Evolutionary conservation across 2,888 invertebrate genomes (phyloP).

Genomic region (Nymphalis urticae): DNA sequence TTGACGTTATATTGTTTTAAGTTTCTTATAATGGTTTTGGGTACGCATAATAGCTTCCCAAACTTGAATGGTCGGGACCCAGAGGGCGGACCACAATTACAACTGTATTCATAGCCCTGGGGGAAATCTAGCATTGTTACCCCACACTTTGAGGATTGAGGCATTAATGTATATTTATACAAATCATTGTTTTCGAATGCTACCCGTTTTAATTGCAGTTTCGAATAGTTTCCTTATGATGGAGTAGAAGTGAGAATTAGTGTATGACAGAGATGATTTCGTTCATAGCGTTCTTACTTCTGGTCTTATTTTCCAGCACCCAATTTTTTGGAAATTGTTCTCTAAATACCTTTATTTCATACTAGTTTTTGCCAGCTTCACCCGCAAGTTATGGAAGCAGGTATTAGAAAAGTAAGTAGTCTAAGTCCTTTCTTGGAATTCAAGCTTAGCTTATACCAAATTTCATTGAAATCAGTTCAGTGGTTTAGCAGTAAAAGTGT

Average conservation of each 20-base stretch:
- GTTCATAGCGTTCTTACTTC: too few relatives aligned
- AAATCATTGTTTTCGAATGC: slow-evolving; percentile 26
- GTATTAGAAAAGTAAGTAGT: too few relatives aligned
- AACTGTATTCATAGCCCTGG: slow-evolving; percentile 23
- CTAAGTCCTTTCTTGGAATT: too few relatives aligned
- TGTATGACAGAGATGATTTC: not conserved
- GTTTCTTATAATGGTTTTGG: slow-evolving; percentile 31
- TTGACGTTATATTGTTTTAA: slow-evolving; percentile 27
- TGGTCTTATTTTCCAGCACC: too few relatives aligned
- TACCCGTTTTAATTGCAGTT: slow-evolving; percentile 32
- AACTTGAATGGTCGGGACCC: slow-evolving; percentile 31
- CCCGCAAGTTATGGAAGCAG: too few relatives aligned
- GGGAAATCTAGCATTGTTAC: slow-evolving; percentile 33
- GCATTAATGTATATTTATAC: slow-evolving; percentile 25
- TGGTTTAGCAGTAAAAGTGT: too few relatives aligned
- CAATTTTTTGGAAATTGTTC: too few relatives aligned
- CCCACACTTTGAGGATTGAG: slow-evolving; percentile 16
- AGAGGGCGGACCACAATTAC: slow-evolving; percentile 25
- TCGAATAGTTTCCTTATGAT: slow-evolving; percentile 21
- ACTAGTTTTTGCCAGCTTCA: too few relatives aligned
- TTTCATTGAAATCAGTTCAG: too few relatives aligned
- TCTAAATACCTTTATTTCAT: too few relatives aligned
- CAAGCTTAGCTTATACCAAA: too few relatives aligned
- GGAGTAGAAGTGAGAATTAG: not conserved
- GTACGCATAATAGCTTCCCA: slow-evolving; percentile 32